Conservation (phyloP, 2,888 invertebrate genomes). For the Drosophila nigricruria region DNA sequence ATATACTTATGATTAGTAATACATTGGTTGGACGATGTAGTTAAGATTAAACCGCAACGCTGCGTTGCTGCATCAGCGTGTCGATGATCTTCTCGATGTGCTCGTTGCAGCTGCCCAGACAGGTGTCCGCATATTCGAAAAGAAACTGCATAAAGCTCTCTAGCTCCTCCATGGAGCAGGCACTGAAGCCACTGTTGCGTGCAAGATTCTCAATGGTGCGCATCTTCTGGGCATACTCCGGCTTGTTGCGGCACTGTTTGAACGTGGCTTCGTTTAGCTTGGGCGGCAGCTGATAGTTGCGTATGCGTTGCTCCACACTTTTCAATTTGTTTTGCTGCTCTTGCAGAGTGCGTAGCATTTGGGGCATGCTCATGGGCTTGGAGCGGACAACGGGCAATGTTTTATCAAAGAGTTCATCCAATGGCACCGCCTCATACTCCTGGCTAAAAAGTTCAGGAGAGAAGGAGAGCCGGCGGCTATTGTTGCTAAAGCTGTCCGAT, state of each 20-base stretch:
- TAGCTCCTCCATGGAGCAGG: slow-evolving; percentile 73
- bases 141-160: slow-evolving; percentile 81
- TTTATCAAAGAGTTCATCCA: slow-evolving; percentile 80
- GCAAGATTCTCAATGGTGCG: slow-evolving; percentile 76
- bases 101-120: slow-evolving; percentile 75
- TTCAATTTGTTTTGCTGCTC: slow-evolving; percentile 72
- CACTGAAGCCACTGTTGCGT: slow-evolving; percentile 69
- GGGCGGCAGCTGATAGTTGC: slow-evolving; percentile 54
- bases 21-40: background rate
- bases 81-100: slow-evolving; percentile 79
- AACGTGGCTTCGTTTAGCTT: slow-evolving; percentile 45
- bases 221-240: slow-evolving; percentile 71
- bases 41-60: slow-evolving; percentile 58
- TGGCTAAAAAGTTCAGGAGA: slow-evolving; percentile 75
- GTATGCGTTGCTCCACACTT: slow-evolving; percentile 69
- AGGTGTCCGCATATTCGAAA: slow-evolving; percentile 79
- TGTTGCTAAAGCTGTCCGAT: slow-evolving; percentile 69
- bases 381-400: slow-evolving; percentile 27
- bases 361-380: slow-evolving; percentile 56
- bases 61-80: slow-evolving; percentile 64
- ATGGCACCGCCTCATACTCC: slow-evolving; percentile 78
- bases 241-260: slow-evolving; percentile 63
- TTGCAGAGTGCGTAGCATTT: slow-evolving; percentile 74
- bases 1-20: background rate
- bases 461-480: slow-evolving; percentile 67